These are phyloP conservation scores for Ceyx cyanopectus DNA, from an alignment of 2,113 vertebrate species.

Conservation along the genomic window DNA sequence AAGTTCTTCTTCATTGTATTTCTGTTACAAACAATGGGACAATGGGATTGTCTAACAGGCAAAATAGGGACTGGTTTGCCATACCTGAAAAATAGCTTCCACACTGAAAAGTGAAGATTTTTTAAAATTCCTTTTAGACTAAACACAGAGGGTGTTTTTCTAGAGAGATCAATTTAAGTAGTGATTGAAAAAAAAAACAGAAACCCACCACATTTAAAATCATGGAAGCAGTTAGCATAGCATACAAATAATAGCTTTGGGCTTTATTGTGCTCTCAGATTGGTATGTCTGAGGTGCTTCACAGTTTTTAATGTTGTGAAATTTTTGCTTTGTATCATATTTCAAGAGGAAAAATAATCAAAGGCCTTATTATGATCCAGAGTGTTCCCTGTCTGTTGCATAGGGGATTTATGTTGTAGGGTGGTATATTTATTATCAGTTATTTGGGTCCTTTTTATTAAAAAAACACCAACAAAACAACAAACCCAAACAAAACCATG, in stretches of 20 bases:
- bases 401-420: background rate
- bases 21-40: background rate
- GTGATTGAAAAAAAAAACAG: background rate
- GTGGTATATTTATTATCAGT: background rate
- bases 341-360: background rate
- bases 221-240: background rate
- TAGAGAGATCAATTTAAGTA: background rate
- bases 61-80: background rate
- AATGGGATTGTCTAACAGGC: background rate
- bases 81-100: background rate
- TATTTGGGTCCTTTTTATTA: background rate
- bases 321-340: background rate
- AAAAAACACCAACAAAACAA: background rate
- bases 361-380: background rate
- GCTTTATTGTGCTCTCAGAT: background rate
- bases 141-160: background rate
- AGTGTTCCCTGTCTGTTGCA: background rate
- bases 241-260: background rate
- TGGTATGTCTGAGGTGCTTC: background rate
- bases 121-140: background rate
- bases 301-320: background rate
- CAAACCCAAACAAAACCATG: background rate
- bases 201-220: background rate
- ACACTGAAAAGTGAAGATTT: background rate
- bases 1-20: background rate